These are phyloP conservation scores for Astreopora myriophthalma DNA, from an alignment of 64 coral and sea anemone species.

Conservation along the genomic window DNA sequence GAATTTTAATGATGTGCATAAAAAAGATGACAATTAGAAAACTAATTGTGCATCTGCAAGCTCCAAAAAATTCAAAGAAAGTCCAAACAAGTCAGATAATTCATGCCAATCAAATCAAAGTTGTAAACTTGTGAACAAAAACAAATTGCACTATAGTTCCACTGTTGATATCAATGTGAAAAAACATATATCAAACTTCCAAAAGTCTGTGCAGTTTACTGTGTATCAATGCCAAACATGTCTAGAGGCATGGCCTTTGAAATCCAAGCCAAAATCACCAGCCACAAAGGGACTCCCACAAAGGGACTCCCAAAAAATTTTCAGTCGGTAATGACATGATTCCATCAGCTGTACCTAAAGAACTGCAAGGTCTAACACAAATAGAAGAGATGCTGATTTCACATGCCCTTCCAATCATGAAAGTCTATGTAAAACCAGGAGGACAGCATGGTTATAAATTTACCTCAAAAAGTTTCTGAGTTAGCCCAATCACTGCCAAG, in stretches of 20 bases:
- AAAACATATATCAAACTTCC: too few species aligned
- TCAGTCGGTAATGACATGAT: neutral
- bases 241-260: slow-evolving; percentile 16
- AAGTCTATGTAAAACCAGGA: slow-evolving; percentile 51
- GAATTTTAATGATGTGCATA: too few species aligned
- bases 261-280: neutral
- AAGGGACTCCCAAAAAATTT: neutral
- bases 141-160: too few species aligned
- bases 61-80: too few species aligned
- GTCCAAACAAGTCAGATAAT: too few species aligned
- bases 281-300: neutral
- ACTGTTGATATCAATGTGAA: too few species aligned
- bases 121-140: too few species aligned
- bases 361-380: neutral
- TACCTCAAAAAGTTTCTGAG: slow-evolving; percentile 36
- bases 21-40: too few species aligned
- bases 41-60: too few species aligned
- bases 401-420: slow-evolving; percentile 39
- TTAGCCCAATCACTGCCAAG: slow-evolving; percentile 1
- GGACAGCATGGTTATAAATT: slow-evolving; percentile 40
- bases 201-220: neutral
- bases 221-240: neutral
- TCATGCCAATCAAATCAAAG: too few species aligned
- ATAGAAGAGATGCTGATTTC: slow-evolving; percentile 39
- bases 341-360: neutral